These are phyloP conservation scores for Chloroclysta siterata DNA, from an alignment of 2,888 invertebrate species.

Conservation along the genomic window DNA sequence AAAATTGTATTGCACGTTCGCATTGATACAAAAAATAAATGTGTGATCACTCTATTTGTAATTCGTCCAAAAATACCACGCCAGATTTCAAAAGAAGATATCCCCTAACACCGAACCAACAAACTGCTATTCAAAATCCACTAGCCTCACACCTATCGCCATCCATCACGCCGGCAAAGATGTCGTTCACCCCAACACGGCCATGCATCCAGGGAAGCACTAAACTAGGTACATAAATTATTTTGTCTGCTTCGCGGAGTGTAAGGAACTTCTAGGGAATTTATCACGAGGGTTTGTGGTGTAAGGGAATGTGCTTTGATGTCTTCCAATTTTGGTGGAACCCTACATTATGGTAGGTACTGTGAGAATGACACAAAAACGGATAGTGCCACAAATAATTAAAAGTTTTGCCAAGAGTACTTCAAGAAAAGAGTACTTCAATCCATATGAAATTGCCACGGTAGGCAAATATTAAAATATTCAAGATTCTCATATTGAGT, in stretches of 20 bases:
- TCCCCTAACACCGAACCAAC: neutral
- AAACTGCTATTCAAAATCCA: slow-evolving; percentile 10
- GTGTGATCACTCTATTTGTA: neutral
- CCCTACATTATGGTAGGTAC: no score
- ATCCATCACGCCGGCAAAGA: slow-evolving; percentile 67
- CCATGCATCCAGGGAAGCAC: slow-evolving; percentile 78
- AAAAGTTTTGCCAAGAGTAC: no score
- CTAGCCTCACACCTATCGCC: slow-evolving; percentile 18
- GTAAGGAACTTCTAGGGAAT: slow-evolving; percentile 80
- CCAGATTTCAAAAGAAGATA: neutral
- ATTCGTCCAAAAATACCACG: neutral
- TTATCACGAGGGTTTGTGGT: slow-evolving; percentile 68
- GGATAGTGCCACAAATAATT: no score
- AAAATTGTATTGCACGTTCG: no score
- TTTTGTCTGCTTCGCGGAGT: slow-evolving; percentile 81
- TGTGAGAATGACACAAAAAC: no score
- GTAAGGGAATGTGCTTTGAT: slow-evolving; percentile 23
- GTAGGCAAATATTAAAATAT: no score
- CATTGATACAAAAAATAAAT: no score
- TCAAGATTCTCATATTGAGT: no score
- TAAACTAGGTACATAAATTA: slow-evolving; percentile 84
- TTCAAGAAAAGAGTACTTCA: no score
- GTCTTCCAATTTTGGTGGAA: no score
- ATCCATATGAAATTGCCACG: no score
- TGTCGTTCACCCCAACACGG: slow-evolving; percentile 76